A percentile compares a stretch with the other conserved stretches of the same genome.
Evolutionary conservation across 1,140 invertebrate species (phyloP).

Genomic region (Bombus pascuorum): DNA sequence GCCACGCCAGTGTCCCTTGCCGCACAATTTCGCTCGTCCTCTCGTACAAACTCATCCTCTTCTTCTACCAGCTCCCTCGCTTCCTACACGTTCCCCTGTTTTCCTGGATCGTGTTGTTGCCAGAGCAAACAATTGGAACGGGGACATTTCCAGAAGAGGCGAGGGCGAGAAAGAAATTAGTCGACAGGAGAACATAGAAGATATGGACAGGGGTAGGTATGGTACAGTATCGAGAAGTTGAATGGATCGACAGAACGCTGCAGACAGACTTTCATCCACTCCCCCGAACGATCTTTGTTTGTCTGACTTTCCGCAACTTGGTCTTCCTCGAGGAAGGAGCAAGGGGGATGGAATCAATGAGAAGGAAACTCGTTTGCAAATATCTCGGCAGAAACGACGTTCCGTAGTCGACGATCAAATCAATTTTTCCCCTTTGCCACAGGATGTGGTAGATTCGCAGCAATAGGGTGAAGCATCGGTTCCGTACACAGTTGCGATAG

Average conservation of each 20-base stretch:
- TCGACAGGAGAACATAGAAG: too few relatives aligned
- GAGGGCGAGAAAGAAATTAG: background rate
- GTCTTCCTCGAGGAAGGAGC: too few relatives aligned
- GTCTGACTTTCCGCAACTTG: background rate
- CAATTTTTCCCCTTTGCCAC: background rate
- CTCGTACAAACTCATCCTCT: too few relatives aligned
- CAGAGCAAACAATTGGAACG: background rate
- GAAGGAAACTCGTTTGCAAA: background rate
- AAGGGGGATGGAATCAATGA: background rate
- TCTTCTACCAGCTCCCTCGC: background rate
- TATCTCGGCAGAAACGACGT: background rate
- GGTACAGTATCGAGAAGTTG: background rate
- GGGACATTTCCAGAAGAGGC: too few relatives aligned
- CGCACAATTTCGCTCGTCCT: background rate
- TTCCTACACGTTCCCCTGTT: background rate
- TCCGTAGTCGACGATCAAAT: background rate
- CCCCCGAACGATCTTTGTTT: slow-evolving; percentile 3
- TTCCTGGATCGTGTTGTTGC: background rate
- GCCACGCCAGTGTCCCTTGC: background rate
- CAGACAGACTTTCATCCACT: slow-evolving; percentile 12
- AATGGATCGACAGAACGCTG: background rate
- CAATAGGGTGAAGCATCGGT: too few relatives aligned
- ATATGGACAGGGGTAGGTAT: background rate
- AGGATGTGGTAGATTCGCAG: background rate
- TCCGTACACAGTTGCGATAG: background rate